Percentiles rank a stretch among this genome's conserved stretches.
These are phyloP conservation scores for Mareca penelope DNA, from an alignment of 2,797 vertebrate species.

Conservation along the genomic window DNA sequence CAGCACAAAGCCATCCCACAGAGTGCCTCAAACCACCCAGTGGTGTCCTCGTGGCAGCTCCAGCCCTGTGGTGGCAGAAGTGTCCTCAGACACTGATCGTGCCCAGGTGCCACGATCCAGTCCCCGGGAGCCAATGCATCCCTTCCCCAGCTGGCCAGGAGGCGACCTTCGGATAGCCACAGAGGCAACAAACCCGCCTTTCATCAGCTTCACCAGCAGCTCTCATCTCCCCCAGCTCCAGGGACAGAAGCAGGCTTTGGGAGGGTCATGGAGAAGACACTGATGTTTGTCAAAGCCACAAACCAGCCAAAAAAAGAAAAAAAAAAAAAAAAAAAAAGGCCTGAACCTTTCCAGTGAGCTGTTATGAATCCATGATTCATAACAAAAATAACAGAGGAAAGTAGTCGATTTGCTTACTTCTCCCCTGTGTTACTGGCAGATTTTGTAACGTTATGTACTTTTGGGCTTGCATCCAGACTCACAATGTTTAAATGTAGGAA, in stretches of 20 bases:
- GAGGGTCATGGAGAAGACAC: neutral
- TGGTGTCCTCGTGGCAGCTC: neutral
- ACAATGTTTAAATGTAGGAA: slow-evolving; percentile 40
- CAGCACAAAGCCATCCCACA: neutral
- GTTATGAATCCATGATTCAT: neutral
- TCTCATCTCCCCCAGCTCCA: neutral
- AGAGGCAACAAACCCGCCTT: neutral
- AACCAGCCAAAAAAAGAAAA: neutral
- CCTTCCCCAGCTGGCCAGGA: neutral
- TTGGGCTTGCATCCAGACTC: slow-evolving; percentile 33
- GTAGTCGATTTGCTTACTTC: neutral
- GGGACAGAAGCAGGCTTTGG: neutral
- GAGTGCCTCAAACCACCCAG: rapidly evolving
- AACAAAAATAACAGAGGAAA: slow-evolving; percentile 20
- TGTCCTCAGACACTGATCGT: neutral
- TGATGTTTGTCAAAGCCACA: neutral
- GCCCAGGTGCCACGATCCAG: neutral
- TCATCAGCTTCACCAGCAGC: neutral
- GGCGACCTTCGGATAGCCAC: neutral
- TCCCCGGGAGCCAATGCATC: rapidly evolving
- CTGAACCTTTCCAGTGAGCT: neutral
- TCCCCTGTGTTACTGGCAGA: neutral
- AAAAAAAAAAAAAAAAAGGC: neutral
- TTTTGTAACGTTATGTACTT: neutral
- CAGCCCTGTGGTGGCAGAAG: neutral